phyloP scores from a whole-genome alignment of 2,113 vertebrate genomes.

The Struthidea cinerea region DNA sequence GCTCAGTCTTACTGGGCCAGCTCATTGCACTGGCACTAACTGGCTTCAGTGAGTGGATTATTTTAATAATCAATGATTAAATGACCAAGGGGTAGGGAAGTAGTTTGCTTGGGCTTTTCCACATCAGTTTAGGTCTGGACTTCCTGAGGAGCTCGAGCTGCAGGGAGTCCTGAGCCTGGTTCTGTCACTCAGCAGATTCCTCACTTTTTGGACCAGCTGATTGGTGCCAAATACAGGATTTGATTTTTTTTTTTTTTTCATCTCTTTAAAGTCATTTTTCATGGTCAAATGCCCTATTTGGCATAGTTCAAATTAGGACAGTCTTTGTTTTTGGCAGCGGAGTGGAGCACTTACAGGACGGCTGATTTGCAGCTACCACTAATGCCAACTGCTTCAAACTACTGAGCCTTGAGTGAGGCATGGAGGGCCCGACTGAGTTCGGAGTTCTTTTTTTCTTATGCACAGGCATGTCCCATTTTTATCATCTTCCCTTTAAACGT shows the following conservation, averaged over 20 bases:
- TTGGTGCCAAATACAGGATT: background rate
- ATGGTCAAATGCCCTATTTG: conserved; percentile 7
- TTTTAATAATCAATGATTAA: background rate
- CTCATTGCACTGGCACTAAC: background rate
- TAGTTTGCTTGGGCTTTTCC: background rate
- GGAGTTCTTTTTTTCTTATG: background rate
- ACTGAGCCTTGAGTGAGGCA: background rate
- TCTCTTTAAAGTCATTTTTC: background rate
- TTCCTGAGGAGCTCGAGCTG: background rate
- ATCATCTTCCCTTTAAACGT: background rate
- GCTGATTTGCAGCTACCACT: background rate
- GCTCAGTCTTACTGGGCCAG: background rate
- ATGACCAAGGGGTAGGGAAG: background rate
- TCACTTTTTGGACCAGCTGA: background rate
- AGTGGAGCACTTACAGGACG: background rate
- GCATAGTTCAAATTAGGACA: background rate
- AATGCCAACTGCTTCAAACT: background rate
- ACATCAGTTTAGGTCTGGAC: background rate
- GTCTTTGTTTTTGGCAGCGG: background rate
- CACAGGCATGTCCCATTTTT: background rate
- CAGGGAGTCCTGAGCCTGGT: background rate
- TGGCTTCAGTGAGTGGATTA: background rate
- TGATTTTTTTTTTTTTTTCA: background rate
- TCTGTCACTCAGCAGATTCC: background rate
- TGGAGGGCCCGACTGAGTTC: background rate